Percentiles rank a stretch among this genome's conserved stretches.
Conservation (phyloP, 2,797 vertebrate genomes). For the Potorous gilbertii region DNA sequence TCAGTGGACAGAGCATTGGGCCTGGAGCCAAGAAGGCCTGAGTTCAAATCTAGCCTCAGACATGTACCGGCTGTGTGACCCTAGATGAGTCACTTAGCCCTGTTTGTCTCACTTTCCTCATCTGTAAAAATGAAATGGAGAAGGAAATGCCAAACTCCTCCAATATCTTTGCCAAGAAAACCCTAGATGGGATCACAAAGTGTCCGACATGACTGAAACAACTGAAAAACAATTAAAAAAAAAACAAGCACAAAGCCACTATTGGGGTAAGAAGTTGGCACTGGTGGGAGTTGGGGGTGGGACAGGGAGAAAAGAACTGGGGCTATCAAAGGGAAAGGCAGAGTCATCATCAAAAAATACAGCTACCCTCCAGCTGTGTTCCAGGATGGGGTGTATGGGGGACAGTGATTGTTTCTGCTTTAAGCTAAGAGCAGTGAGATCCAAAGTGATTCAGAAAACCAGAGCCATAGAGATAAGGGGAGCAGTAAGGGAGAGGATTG, state of each 20-base stretch:
- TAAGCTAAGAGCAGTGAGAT: constrained; percentile 70
- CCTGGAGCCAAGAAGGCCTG: no score
- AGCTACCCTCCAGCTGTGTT: constrained; percentile 46
- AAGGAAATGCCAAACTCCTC: no score
- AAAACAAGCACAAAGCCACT: constrained; percentile 81
- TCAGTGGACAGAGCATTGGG: no score
- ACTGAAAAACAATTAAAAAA: constrained; percentile 20
- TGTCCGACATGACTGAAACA: neutral
- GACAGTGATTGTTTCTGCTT: constrained; percentile 67
- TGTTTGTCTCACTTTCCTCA: no score
- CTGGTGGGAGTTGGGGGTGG: constrained; percentile 52
- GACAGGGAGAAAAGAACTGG: neutral
- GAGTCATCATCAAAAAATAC: constrained; percentile 62
- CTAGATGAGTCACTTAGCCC: no score
- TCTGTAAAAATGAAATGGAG: no score
- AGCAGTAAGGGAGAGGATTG: constrained; percentile 66
- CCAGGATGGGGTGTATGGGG: neutral
- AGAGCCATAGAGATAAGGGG: constrained; percentile 62
- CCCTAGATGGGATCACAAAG: no score
- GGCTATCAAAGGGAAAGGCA: neutral
- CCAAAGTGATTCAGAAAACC: constrained; percentile 68
- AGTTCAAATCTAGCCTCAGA: no score
- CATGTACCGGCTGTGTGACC: no score
- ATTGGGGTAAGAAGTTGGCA: constrained; percentile 78
- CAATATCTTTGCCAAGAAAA: no score